phyloP scores from a whole-genome alignment of 2,888 invertebrate species.

The Mesoligia furuncula region DNA sequence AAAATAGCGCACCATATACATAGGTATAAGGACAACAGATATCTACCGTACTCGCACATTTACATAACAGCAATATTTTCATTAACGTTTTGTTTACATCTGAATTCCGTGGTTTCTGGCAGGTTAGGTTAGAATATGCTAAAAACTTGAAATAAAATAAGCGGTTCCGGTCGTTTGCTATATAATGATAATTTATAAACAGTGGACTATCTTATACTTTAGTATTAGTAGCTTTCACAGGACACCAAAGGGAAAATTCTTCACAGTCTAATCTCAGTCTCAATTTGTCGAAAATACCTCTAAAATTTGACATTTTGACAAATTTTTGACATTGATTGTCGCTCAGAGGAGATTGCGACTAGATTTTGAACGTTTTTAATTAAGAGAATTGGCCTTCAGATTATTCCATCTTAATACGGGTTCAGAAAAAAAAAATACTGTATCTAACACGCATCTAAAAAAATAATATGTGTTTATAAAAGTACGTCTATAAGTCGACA shows the following conservation, averaged over 20 bases:
- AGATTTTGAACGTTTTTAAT: too few species aligned
- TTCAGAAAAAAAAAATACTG: not conserved
- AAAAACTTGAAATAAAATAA: not conserved
- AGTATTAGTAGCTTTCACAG: not conserved
- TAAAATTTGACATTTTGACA: too few species aligned
- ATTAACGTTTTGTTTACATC: not conserved
- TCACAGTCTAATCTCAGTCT: not conserved
- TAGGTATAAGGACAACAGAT: not conserved
- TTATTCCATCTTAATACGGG: not conserved
- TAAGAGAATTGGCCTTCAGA: not conserved
- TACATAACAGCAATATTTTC: not conserved
- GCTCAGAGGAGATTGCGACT: too few species aligned
- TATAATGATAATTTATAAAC: not conserved
- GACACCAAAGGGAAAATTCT: too few species aligned
- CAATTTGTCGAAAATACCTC: too few species aligned
- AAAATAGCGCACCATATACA: conserved; percentile 14
- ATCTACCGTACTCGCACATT: not conserved
- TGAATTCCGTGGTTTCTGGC: not conserved
- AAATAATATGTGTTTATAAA: not conserved
- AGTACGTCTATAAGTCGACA: not conserved
- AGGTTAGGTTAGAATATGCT: not conserved
- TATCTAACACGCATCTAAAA: too few species aligned
- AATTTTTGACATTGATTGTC: too few species aligned
- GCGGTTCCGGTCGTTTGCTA: not conserved
- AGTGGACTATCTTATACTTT: not conserved